Base-by-base conservation (phyloP, 2,113 vertebrate genomes). In the Empidonax alnorum region DNA sequence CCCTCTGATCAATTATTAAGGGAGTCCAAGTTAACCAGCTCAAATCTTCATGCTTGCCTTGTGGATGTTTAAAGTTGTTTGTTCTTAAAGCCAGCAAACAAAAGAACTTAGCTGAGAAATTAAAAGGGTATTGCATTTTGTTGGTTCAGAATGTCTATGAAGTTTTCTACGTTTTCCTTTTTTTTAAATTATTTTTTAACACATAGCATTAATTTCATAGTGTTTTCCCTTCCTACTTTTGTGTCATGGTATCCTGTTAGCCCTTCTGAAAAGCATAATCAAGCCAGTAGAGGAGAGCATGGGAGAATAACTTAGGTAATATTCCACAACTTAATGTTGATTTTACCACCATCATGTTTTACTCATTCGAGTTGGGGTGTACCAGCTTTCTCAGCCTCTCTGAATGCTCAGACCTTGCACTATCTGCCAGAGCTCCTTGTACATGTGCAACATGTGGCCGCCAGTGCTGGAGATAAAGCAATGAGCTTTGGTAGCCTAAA, bases 401-500 rank as follows among this genome's bases (percentile, higher is more conserved):
- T 44, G 52, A 59, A 24, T 25, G 49, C 62, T 41, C 5, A 6
- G 79, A 62, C 4, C 25, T 55, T 58, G 77, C 27, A 17, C 18
- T 24, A 22, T 16, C 65, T 94, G 55, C 39, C 28, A 33, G 37
- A 86, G 72, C 46, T 69, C 8, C 50, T 30, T 24, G 28, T 30
- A 14, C n/a, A 10, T 5, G 1, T 10, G 33, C 10, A 23, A 39
- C 31, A 28, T 4, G 3, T 14, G 66, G 31, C 49, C 4, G 1
- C 20, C 55, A 19, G 22, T 10, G 4, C 27, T 50, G 52, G 28
- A 55, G 14, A 7, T 9, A 56, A 49, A 76, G 13, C 83, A 71
- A 3, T 12, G n/a, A 73, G 20, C 46, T 74, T 50, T n/a, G 25
- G 39, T 31, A 71, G 33, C 42, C 42, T 53, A 33, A 63, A 77